Percentiles rank a stretch among this genome's conserved stretches.
Conservation (phyloP, 2,797 vertebrate genomes). For the Tenualosa ilisha region DNA sequence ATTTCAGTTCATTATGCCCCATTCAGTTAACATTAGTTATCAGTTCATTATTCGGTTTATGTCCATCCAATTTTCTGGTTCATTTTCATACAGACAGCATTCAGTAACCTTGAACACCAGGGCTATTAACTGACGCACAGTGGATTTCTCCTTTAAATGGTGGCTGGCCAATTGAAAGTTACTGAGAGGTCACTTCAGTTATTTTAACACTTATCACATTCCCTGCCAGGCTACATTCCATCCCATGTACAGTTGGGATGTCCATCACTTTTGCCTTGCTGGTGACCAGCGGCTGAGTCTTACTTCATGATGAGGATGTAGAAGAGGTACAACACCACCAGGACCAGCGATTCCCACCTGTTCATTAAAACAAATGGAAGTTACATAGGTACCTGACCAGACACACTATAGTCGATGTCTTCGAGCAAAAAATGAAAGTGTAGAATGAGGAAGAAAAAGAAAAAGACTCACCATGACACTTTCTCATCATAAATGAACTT, state of each 20-base stretch:
- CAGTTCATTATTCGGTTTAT: too few relatives aligned
- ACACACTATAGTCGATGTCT: neutral
- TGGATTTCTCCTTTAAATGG: too few relatives aligned
- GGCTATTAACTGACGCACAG: too few relatives aligned
- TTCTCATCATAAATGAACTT: constrained; percentile 96
- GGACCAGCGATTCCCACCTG: constrained; percentile 93
- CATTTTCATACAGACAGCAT: too few relatives aligned
- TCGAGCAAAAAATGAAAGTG: neutral
- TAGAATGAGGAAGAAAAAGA: neutral
- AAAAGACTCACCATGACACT: constrained; percentile 84
- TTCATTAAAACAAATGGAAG: constrained; percentile 19
- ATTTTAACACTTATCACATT: neutral
- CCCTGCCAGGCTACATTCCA: too few relatives aligned
- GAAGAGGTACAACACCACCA: constrained; percentile 86
- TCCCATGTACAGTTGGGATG: too few relatives aligned
- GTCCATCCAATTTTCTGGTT: too few relatives aligned
- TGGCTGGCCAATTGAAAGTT: neutral
- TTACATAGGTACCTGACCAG: neutral
- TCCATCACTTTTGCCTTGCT: too few relatives aligned
- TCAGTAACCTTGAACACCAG: too few relatives aligned
- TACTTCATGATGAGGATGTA: constrained; percentile 98
- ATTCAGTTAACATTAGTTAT: too few relatives aligned
- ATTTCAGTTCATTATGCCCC: too few relatives aligned
- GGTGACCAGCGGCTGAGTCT: constrained; percentile 62
- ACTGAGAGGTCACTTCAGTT: neutral